Evolutionary conservation across 2,113 vertebrate genomes (phyloP), one percentile per base, ranked within the genome.

Genomic region (Chaetura pelagica): DNA sequence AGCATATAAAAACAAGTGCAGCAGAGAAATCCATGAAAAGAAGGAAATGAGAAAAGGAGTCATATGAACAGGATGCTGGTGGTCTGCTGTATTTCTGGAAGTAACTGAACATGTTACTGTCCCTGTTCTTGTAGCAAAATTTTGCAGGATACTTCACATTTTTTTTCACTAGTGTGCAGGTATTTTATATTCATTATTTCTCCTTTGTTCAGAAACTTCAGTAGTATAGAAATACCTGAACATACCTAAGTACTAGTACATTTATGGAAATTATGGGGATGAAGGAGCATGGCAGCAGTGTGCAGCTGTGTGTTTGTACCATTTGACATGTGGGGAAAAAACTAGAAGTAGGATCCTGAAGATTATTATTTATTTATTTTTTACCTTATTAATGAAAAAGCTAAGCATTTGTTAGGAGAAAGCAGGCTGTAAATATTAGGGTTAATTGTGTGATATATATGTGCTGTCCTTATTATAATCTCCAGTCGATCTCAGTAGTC

Each of bases 281-380:
- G 71, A 51, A 58, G 46, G 27, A 81, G 30, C 22, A 5, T 0
- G 4, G 30, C 35, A 49, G 23, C 8, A 23, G 38, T 15, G 35
- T 58, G n/a, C 1, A 5, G 7, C 7, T 51, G 44, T 4, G 19
- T 8, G 12, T 40, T 8, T 51, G 19, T 19, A 6, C 27, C 3
- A 2, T 23, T 68, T 34, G 27, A 9, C 0, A 0, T 11, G 22
- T 4, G 12, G 8, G 20, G 7, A 35, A 8, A 15, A 4, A 35
- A 27, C 34, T 46, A 46, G 32, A 30, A 8, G 4, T 68, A 32
- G 10, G 7, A 32, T n/a, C 35, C 27, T 73, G 59, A 23, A 62
- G 54, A 49, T 13, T 48, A n/a, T 20, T 38, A 38, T 38, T 8
- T 38, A 38, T 38, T 38, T 38, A 18, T 20, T 3, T 54, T 12